phyloP scores from a whole-genome alignment of 2,113 vertebrate genomes.

The Rynchops niger region DNA sequence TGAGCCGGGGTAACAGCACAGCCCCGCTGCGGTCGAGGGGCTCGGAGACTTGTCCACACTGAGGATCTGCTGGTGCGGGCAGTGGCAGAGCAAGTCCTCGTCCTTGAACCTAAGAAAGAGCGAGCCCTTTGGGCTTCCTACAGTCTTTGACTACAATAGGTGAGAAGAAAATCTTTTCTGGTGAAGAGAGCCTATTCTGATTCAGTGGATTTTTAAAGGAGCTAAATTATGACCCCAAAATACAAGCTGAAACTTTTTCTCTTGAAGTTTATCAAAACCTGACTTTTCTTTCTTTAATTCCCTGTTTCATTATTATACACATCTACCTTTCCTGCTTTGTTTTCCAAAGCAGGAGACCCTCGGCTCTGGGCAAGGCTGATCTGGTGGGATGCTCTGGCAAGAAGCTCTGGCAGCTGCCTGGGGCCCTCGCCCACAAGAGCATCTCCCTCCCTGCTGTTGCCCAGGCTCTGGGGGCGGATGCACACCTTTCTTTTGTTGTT shows the following conservation, averaged over 20 bases:
- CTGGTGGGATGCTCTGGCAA: not conserved
- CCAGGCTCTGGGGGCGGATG: not conserved
- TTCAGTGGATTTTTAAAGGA: not conserved
- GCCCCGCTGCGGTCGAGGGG: accelerated
- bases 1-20: not conserved
- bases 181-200: not conserved
- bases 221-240: not conserved
- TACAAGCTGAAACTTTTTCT: not conserved
- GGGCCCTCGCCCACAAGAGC: not conserved
- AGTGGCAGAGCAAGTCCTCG: not conserved
- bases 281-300: not conserved
- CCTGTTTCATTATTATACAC: not conserved
- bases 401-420: not conserved
- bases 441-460: not conserved
- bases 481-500: not conserved
- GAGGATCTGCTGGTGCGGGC: accelerated
- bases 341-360: not conserved
- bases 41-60: accelerated
- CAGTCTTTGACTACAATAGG: not conserved
- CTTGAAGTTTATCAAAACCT: not conserved
- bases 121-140: not conserved
- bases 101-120: not conserved
- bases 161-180: not conserved
- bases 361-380: not conserved
- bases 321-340: not conserved